Conservation (phyloP, 2,113 vertebrate species). For the Lota lota region DNA sequence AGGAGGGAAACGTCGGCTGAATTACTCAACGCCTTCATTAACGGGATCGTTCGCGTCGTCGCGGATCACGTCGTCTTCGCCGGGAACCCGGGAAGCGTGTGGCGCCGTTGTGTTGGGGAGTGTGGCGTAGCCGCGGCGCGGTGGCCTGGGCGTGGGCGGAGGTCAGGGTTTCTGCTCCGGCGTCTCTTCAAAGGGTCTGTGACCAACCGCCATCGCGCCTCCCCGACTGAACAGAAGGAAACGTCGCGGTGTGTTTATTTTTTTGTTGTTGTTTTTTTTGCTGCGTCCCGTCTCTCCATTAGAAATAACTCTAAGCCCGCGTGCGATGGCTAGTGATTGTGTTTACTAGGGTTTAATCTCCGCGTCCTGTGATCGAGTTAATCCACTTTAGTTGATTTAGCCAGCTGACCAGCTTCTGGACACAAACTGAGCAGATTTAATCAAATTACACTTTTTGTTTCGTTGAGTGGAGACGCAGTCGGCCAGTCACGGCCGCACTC, state of each 20-base stretch:
- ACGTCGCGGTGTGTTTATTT: too few species aligned
- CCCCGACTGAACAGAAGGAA: too few species aligned
- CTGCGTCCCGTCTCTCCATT: not conserved
- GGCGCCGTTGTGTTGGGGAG: conserved; percentile 8
- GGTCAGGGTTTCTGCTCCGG: not conserved
- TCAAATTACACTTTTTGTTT: conserved; percentile 59
- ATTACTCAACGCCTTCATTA: conserved; percentile 64
- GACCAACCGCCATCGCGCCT: not conserved
- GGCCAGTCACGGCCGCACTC: conserved; percentile 38
- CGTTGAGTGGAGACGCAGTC: conserved; percentile 45
- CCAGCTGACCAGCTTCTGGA: conserved; percentile 59
- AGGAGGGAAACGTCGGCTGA: conserved; percentile 50
- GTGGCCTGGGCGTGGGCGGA: not conserved
- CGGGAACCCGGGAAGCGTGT: conserved; percentile 17
- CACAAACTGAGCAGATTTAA: conserved; percentile 69
- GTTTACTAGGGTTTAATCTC: conserved; percentile 67
- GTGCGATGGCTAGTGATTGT: conserved; percentile 35
- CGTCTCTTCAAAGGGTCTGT: not conserved
- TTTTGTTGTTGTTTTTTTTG: too few species aligned
- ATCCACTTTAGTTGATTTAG: conserved; percentile 71
- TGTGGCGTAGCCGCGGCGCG: not conserved
- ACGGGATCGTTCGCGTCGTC: conserved; percentile 48
- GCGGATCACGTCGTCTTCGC: conserved; percentile 11
- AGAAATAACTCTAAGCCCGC: conserved; percentile 17
- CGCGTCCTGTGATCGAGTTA: conserved; percentile 66